Conservation (phyloP, 2,888 invertebrate genomes). For the Troilus luridus region DNA sequence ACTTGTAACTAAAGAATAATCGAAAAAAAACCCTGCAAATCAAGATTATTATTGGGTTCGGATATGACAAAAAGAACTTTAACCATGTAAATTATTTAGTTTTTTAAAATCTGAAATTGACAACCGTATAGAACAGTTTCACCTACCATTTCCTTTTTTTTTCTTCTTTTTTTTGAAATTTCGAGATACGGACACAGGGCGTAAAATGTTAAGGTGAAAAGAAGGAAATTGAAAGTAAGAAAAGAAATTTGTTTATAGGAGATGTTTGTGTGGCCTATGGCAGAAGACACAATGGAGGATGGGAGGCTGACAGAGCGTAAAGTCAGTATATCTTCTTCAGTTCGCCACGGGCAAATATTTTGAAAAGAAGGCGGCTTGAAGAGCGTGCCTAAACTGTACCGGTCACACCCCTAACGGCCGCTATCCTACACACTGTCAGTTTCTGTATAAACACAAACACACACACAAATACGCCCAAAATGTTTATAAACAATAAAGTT, state of each 20-base stretch:
- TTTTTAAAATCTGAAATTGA: not conserved
- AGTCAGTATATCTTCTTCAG: conserved; percentile 41
- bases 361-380: conserved; percentile 23
- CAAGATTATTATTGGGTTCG: too few relatives aligned
- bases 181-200: not conserved
- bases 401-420: conserved; percentile 1
- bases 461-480: not conserved
- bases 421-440: not conserved
- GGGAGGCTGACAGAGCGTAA: conserved; percentile 28
- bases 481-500: not conserved
- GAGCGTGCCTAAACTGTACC: not conserved
- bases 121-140: not conserved
- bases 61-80: too few relatives aligned
- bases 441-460: not conserved
- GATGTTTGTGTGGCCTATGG: conserved; percentile 20
- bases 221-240: conserved; percentile 34
- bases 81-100: too few relatives aligned
- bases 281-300: not conserved
- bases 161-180: not conserved
- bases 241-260: conserved; percentile 37
- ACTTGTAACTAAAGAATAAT: too few relatives aligned
- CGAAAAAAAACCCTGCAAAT: too few relatives aligned
- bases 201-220: not conserved
- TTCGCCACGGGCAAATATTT: conserved; percentile 43
- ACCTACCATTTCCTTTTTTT: not conserved